Percentiles rank a stretch among this genome's conserved stretches.
Conservation (phyloP, 1,140 invertebrate genomes). For the Bombus difficillimus region DNA sequence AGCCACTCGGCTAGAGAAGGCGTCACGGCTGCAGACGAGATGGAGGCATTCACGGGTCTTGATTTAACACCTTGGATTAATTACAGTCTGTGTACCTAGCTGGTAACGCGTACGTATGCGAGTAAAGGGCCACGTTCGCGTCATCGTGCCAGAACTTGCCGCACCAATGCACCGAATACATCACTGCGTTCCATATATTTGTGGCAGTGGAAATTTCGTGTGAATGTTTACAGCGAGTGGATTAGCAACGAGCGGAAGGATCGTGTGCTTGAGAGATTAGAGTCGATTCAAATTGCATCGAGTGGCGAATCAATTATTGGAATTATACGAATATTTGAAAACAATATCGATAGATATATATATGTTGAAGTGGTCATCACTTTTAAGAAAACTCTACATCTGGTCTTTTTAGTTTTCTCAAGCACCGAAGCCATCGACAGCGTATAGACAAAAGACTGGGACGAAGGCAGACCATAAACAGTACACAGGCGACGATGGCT, state of each 20-base stretch:
- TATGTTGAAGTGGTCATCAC: too few relatives aligned
- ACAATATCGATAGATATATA: too few relatives aligned
- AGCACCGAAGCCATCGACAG: too few relatives aligned
- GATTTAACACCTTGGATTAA: constrained; percentile 80
- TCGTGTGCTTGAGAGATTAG: background rate
- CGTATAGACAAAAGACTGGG: too few relatives aligned
- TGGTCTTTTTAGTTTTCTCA: too few relatives aligned
- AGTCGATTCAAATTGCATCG: too few relatives aligned
- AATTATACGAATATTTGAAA: too few relatives aligned
- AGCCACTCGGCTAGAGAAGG: constrained; percentile 72
- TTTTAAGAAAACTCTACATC: too few relatives aligned
- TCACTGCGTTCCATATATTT: constrained; percentile 10
- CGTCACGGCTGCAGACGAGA: constrained; percentile 69
- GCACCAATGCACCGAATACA: background rate
- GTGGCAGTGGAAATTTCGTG: background rate
- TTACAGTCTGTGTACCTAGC: constrained; percentile 76
- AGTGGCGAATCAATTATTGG: too few relatives aligned
- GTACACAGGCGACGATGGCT: too few relatives aligned
- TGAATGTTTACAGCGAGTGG: background rate
- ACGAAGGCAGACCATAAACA: too few relatives aligned
- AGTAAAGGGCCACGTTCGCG: constrained; percentile 12
- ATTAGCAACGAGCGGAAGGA: background rate
- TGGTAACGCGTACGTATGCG: background rate
- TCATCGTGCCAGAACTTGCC: background rate
- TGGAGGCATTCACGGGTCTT: constrained; percentile 71